phyloP scores from a whole-genome alignment of 2,797 vertebrate genomes.

The Australoheros facetus region DNA sequence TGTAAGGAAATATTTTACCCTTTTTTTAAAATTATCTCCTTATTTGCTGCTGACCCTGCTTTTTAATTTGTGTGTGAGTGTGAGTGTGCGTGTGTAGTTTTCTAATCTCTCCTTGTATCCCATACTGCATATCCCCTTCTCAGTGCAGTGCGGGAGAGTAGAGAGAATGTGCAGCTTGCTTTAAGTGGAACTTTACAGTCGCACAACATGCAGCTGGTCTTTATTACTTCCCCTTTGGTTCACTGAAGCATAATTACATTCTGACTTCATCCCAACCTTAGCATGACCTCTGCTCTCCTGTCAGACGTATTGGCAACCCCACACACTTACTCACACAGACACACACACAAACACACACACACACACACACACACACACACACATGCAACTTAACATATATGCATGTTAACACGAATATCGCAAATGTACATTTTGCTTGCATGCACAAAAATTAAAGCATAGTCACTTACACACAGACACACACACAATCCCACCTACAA shows the following conservation, averaged over 20 bases:
- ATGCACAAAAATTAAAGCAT: conserved; percentile 30
- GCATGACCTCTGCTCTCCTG: conserved; percentile 83
- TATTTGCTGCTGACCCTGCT: conserved; percentile 70
- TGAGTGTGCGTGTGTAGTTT: conserved; percentile 47
- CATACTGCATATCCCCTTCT: conserved; percentile 61
- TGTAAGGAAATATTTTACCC: conserved; percentile 73
- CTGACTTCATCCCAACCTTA: conserved; percentile 88
- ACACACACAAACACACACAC: conserved; percentile 23
- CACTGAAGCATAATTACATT: conserved; percentile 88
- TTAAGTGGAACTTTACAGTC: conserved; percentile 82
- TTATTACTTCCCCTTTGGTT: conserved; percentile 88
- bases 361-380: conserved; percentile 10
- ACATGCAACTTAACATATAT: background rate
- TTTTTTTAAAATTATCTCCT: conserved; percentile 73
- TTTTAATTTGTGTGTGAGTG: conserved; percentile 49
- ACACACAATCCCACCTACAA: conserved; percentile 65
- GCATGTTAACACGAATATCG: conserved; percentile 27
- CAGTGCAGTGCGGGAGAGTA: conserved; percentile 58
- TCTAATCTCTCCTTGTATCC: conserved; percentile 56
- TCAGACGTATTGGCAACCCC: conserved; percentile 73
- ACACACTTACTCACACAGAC: conserved; percentile 31
- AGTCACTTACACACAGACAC: conserved; percentile 26
- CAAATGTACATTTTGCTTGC: conserved; percentile 27
- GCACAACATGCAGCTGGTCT: conserved; percentile 85
- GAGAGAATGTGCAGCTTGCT: conserved; percentile 71